Evolutionary conservation across 30 jellyfish, hydroid and myxozoan genomes (phyloP).

Genomic region (Hydractinia echinata): DNA sequence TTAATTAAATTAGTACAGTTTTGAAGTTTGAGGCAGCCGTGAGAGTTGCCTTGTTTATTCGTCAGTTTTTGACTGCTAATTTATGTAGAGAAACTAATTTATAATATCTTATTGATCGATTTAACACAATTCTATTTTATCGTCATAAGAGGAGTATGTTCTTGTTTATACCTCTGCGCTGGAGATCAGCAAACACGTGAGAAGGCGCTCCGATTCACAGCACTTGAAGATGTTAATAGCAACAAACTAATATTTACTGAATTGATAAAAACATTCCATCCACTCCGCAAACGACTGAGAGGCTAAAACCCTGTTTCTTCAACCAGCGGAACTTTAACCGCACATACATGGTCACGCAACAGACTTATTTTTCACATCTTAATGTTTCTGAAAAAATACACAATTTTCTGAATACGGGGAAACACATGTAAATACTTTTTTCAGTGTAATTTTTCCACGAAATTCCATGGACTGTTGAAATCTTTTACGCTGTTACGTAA

Average conservation of each 20-base stretch:
- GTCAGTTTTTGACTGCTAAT: background rate
- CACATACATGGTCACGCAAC: no score
- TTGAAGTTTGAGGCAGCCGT: no score
- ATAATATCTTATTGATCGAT: background rate
- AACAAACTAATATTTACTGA: background rate
- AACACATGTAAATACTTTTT: no score
- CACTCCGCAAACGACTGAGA: background rate
- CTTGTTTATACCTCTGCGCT: conserved; percentile 19
- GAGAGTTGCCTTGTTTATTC: conserved; percentile 7
- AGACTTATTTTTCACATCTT: no score
- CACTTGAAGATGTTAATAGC: background rate
- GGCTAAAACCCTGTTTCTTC: background rate
- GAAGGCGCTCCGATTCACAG: conserved; percentile 16
- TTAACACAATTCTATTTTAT: background rate
- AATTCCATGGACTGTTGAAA: no score
- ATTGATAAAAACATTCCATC: background rate
- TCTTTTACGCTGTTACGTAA: no score
- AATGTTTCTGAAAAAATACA: no score
- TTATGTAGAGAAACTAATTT: background rate
- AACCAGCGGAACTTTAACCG: background rate
- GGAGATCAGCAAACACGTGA: conserved; percentile 33
- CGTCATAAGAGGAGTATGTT: conserved; percentile 14
- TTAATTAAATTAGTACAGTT: no score
- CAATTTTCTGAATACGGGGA: no score
- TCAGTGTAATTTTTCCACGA: no score